Base-by-base conservation (phyloP, 2,888 invertebrate genomes). In the Hyalella azteca region DNA sequence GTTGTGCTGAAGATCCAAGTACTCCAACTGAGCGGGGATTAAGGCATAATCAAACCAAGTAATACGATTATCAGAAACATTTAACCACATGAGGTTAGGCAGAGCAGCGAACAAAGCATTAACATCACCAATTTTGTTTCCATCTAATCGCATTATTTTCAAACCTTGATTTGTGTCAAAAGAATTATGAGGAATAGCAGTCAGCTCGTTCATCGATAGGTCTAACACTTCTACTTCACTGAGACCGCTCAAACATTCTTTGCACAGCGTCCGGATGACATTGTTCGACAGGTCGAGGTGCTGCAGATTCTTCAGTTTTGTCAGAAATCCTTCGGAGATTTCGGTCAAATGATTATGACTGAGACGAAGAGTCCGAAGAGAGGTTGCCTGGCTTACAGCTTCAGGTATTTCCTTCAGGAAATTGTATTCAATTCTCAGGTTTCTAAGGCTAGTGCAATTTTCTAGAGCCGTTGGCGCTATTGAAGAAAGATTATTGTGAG, bases 1-100 rank as follows among this genome's bases (percentile, higher is more conserved):
- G 89, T 97, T 96, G 88, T 93, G 94, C 88, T 95, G 95, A 87
- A 96, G 90, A 89, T 96, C 96, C 85, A 97, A 89, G 94, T 95
- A 95, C 87, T 95, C 94, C 85, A 96, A 90, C 83, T 93, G 92
- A 86, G 90, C 90, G 19, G 96, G 96, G 85, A 96, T 92, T 85
- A 94, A 91, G 39, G 93, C 91, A 88, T 95, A 96, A 89, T 96
- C 95, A 89, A 96, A 96, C 91, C 93, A 93, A 87, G 93, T 92
- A 87, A 96, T 91, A 88, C 92, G 92, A 90, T 96, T 96, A 89
- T 95, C 95, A 85, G 95, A 95, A 87, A 96, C 93, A 89, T 96
- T 96, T 78, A 96, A 89, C 95, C 95, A 95, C 87, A 95, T 90
- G 85, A 96, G 89, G 86, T 93, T 93, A 15, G 93, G 92, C 87